Evolutionary conservation across 2,888 invertebrate species (phyloP).

Genomic region (Pandemis cinnamomeana): DNA sequence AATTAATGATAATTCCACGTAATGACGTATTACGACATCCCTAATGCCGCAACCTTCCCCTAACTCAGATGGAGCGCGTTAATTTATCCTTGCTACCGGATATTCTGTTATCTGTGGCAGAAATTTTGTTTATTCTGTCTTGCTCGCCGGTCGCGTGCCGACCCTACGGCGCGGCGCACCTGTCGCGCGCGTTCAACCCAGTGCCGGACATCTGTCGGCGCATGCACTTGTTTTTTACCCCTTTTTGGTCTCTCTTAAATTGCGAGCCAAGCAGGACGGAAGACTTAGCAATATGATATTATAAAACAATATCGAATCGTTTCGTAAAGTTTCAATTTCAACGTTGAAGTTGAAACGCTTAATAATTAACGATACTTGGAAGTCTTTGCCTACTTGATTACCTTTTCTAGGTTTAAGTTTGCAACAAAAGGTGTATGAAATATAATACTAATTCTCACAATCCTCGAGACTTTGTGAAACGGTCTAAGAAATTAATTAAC

Average conservation of each 20-base stretch:
- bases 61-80: conserved; percentile 12
- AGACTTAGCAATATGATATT: conserved; percentile 59
- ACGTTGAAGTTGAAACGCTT: conserved; percentile 6
- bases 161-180: conserved; percentile 73
- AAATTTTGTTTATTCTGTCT: conserved; percentile 10
- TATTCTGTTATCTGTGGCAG: conserved; percentile 21
- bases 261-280: conserved; percentile 60
- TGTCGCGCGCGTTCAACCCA: conserved; percentile 74
- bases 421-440: conserved; percentile 24
- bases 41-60: conserved; percentile 16
- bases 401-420: conserved; percentile 27
- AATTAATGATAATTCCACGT: conserved; percentile 5
- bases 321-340: background rate
- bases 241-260: conserved; percentile 58
- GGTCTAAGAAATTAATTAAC: conserved; percentile 5
- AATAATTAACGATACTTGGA: conserved; percentile 19
- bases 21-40: conserved; percentile 14
- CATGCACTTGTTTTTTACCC: conserved; percentile 67
- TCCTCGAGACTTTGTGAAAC: conserved; percentile 3
- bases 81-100: conserved; percentile 19
- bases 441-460: conserved; percentile 10
- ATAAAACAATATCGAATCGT: conserved; percentile 11
- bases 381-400: conserved; percentile 22
- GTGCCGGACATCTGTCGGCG: conserved; percentile 76
- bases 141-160: conserved; percentile 49